These are phyloP conservation scores for Prosapia bicincta DNA, from an alignment of 2,888 invertebrate genomes.

Conservation along the genomic window DNA sequence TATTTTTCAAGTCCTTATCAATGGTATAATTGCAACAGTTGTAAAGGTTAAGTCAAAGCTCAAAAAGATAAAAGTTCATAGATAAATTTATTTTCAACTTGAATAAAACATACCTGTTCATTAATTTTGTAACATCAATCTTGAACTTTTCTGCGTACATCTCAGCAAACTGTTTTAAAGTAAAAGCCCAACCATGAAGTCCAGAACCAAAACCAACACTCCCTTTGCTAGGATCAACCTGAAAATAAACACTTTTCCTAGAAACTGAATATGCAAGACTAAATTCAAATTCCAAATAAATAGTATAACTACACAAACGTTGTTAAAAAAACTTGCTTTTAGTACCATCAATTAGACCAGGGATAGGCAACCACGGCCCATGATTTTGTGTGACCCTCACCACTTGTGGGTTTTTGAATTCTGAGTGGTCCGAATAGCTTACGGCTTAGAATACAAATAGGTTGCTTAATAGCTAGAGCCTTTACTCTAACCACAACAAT, in stretches of 20 bases:
- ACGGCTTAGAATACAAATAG: too few relatives aligned
- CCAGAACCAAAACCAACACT: conserved; percentile 99
- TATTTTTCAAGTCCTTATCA: not conserved
- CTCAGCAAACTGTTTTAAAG: conserved; percentile 98
- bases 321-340: not conserved
- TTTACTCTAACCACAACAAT: too few relatives aligned
- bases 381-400: too few relatives aligned
- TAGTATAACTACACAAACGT: not conserved
- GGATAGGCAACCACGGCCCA: too few relatives aligned
- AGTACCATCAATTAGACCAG: too few relatives aligned
- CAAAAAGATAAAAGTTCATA: not conserved
- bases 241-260: conserved; percentile 25
- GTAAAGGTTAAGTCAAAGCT: not conserved
- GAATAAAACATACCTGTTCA: conserved; percentile 83
- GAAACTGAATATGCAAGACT: too few relatives aligned
- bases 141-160: conserved; percentile 99
- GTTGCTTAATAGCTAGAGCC: too few relatives aligned
- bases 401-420: too few relatives aligned
- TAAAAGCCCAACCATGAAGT: conserved; percentile 99
- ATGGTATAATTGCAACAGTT: not conserved
- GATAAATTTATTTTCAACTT: too few relatives aligned
- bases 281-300: too few relatives aligned
- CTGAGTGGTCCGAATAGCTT: too few relatives aligned
- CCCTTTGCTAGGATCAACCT: conserved; percentile 95
- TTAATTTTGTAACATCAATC: conserved; percentile 93